Percentiles rank a stretch among this genome's conserved stretches.
Evolutionary conservation across 2,888 invertebrate species (phyloP).

Genomic region (Lithodes maja): DNA sequence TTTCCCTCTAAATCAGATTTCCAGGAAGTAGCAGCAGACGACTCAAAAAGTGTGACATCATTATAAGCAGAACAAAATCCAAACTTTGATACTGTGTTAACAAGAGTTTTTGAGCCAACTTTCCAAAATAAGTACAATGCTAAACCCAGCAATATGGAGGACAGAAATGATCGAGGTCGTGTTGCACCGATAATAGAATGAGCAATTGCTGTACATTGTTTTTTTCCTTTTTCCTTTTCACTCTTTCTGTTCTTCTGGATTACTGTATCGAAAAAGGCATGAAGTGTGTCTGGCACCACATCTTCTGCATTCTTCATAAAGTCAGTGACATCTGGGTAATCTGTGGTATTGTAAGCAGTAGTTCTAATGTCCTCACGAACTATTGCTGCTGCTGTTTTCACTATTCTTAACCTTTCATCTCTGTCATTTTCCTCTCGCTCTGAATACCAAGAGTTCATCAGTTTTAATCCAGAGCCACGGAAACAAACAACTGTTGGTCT

Average conservation of each 20-base stretch:
- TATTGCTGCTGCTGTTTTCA: slow-evolving; percentile 71
- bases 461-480: slow-evolving; percentile 28
- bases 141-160: slow-evolving; percentile 22
- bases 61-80: slow-evolving; percentile 13
- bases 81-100: slow-evolving; percentile 13
- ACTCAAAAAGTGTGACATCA: not conserved
- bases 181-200: slow-evolving; percentile 73
- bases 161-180: slow-evolving; percentile 72
- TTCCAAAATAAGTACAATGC: slow-evolving; percentile 38
- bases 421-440: slow-evolving; percentile 1
- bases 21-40: slow-evolving; percentile 33
- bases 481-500: slow-evolving; percentile 68
- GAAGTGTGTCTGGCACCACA: slow-evolving; percentile 72
- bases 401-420: slow-evolving; percentile 71
- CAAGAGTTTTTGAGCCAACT: slow-evolving; percentile 19
- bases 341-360: slow-evolving; percentile 73
- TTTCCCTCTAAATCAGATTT: slow-evolving; percentile 36
- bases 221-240: slow-evolving; percentile 72
- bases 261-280: slow-evolving; percentile 72
- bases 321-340: slow-evolving; percentile 74
- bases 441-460: slow-evolving; percentile 67
- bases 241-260: slow-evolving; percentile 73
- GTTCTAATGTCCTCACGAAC: slow-evolving; percentile 65
- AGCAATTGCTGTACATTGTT: slow-evolving; percentile 73
- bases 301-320: slow-evolving; percentile 72